Conservation (phyloP, 2,888 invertebrate genomes). For the Microdon myrmicae region DNA sequence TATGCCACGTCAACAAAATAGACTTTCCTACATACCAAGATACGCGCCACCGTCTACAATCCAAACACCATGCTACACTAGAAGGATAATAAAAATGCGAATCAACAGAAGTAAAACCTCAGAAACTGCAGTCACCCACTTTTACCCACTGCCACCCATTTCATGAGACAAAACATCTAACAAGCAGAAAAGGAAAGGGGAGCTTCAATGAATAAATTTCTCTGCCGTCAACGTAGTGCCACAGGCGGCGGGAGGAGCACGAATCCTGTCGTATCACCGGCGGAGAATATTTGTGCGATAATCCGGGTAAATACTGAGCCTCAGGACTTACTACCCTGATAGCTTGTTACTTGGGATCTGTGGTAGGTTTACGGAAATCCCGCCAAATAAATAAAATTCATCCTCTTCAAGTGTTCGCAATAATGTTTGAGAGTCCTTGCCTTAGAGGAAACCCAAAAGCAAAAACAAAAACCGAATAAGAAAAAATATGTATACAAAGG, state of each 20-base stretch:
- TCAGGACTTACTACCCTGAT: slow-evolving; percentile 34
- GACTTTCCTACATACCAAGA: slow-evolving; percentile 15
- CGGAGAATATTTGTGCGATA: slow-evolving; percentile 49
- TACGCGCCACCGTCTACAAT: slow-evolving; percentile 14
- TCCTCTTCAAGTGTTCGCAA: slow-evolving; percentile 49
- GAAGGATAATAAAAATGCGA: slow-evolving; percentile 19
- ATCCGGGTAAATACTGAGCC: slow-evolving; percentile 48
- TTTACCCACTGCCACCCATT: background rate
- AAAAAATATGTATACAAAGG: too few relatives aligned
- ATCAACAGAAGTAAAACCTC: slow-evolving; percentile 17
- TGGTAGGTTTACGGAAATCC: slow-evolving; percentile 39
- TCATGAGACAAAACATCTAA: background rate
- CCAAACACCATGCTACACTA: slow-evolving; percentile 35
- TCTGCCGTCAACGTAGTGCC: slow-evolving; percentile 20
- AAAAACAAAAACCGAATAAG: too few relatives aligned
- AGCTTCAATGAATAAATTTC: slow-evolving; percentile 45
- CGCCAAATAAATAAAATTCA: slow-evolving; percentile 52
- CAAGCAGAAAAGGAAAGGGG: slow-evolving; percentile 4
- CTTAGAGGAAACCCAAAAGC: slow-evolving; percentile 2
- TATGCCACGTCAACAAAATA: slow-evolving; percentile 22
- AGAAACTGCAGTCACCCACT: background rate
- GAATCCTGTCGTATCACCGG: too few relatives aligned
- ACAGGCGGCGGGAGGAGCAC: slow-evolving; percentile 15
- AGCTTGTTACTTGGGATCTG: slow-evolving; percentile 31
- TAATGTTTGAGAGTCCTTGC: slow-evolving; percentile 40